Percentiles rank a stretch among this genome's conserved stretches.
Conservation (phyloP, 1,140 invertebrate species). For the Drosophila parabipectinata region DNA sequence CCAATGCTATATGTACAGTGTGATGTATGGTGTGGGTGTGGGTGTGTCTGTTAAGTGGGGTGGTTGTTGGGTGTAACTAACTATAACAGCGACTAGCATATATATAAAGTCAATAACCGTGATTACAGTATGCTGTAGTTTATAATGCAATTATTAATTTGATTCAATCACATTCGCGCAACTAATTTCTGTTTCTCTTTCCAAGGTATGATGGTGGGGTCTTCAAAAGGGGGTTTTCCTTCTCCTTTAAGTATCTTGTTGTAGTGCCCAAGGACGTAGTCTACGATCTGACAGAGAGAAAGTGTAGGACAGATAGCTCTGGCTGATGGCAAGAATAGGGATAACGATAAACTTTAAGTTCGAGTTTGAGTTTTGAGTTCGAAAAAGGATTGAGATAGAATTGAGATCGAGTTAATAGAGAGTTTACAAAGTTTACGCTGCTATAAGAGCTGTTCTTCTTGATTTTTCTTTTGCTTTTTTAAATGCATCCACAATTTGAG, state of each 20-base stretch:
- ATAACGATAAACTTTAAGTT: constrained; percentile 67
- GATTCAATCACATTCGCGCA: constrained; percentile 63
- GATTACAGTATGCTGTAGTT: constrained; percentile 16
- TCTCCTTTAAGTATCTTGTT: not conserved
- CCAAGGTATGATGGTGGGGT: constrained; percentile 19
- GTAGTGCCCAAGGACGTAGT: constrained; percentile 35
- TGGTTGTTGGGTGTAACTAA: constrained; percentile 50
- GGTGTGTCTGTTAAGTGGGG: constrained; percentile 19
- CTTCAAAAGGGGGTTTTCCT: not conserved
- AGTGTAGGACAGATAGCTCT: constrained; percentile 38
- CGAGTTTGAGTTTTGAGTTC: constrained; percentile 32
- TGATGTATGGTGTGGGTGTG: constrained; percentile 17
- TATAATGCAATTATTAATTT: constrained; percentile 30
- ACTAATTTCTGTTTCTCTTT: constrained; percentile 5
- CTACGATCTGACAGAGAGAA: constrained; percentile 43
- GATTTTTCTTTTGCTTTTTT: constrained; percentile 53
- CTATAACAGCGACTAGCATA: constrained; percentile 73
- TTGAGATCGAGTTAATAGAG: constrained; percentile 41
- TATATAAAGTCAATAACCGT: constrained; percentile 36
- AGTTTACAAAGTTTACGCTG: constrained; percentile 53
- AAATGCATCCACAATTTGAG: constrained; percentile 81
- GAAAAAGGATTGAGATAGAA: constrained; percentile 42
- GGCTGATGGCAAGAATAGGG: not conserved
- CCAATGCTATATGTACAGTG: constrained; percentile 71
- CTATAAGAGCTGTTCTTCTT: constrained; percentile 37